phyloP scores from a whole-genome alignment of 2,888 invertebrate genomes.

The Zhuqinia jingwanae region DNA sequence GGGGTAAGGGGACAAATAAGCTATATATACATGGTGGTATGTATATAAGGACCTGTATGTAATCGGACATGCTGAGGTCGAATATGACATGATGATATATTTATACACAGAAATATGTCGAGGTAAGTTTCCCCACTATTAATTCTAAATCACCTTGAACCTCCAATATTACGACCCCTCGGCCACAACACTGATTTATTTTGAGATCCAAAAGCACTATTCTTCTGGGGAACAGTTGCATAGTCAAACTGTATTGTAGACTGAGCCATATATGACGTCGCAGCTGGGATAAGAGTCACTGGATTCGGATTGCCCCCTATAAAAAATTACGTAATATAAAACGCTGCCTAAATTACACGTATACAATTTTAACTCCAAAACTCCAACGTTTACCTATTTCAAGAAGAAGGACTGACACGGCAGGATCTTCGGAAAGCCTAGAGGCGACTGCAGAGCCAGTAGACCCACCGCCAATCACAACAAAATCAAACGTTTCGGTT shows the following conservation, averaged over 20 bases:
- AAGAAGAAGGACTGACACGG: conserved; percentile 48
- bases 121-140: neutral
- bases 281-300: conserved; percentile 40
- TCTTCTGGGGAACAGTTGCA: conserved; percentile 47
- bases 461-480: conserved; percentile 35
- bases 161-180: conserved; percentile 14
- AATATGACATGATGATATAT: no score
- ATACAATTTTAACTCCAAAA: no score
- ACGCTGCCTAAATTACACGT: no score
- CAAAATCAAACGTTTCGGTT: neutral
- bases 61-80: no score
- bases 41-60: no score
- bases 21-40: no score
- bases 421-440: neutral
- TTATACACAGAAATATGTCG: no score
- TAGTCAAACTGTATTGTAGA: conserved; percentile 50
- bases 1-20: no score
- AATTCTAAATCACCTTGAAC: neutral
- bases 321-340: no score
- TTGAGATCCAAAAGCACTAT: conserved; percentile 32
- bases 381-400: no score
- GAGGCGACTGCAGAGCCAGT: conserved; percentile 16
- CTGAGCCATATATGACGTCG: neutral
- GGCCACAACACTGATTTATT: conserved; percentile 23
- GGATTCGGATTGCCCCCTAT: conserved; percentile 54